phyloP scores from a whole-genome alignment of 1,140 invertebrate species.

The Venturia canescens region DNA sequence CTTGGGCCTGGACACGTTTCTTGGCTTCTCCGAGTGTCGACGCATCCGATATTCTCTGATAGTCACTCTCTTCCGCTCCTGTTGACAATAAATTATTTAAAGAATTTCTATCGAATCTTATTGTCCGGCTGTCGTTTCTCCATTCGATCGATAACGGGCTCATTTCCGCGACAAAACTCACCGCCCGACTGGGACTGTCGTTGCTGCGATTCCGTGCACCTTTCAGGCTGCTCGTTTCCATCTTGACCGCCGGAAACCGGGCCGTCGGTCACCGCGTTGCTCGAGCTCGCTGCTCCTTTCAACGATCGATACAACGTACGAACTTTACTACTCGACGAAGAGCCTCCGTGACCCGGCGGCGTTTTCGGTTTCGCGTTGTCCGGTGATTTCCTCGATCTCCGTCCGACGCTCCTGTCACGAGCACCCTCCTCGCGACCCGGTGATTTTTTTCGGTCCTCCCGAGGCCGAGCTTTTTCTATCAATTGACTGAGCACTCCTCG shows the following conservation, averaged over 20 bases:
- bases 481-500: slow-evolving; percentile 78
- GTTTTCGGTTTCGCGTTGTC: slow-evolving; percentile 76
- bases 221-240: slow-evolving; percentile 64
- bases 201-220: slow-evolving; percentile 63
- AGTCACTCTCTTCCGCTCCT: slow-evolving; percentile 78
- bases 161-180: slow-evolving; percentile 46
- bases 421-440: slow-evolving; percentile 69
- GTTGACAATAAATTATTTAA: background rate
- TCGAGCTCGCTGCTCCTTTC: slow-evolving; percentile 58
- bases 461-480: slow-evolving; percentile 78
- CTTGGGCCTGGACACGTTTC: slow-evolving; percentile 78
- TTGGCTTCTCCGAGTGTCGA: slow-evolving; percentile 73
- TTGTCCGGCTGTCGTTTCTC: background rate
- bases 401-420: slow-evolving; percentile 69
- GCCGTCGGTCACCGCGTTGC: slow-evolving; percentile 36
- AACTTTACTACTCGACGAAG: slow-evolving; percentile 70
- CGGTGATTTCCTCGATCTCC: slow-evolving; percentile 74
- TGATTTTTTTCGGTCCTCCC: slow-evolving; percentile 78
- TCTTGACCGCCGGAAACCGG: slow-evolving; percentile 62
- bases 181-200: slow-evolving; percentile 55
- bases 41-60: slow-evolving; percentile 80
- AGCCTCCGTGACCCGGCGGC: slow-evolving; percentile 64
- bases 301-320: slow-evolving; percentile 70
- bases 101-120: background rate
- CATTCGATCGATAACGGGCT: background rate